Evolutionary conservation across 2,888 invertebrate genomes (phyloP).

Genomic region (Nomada fabriciana): DNA sequence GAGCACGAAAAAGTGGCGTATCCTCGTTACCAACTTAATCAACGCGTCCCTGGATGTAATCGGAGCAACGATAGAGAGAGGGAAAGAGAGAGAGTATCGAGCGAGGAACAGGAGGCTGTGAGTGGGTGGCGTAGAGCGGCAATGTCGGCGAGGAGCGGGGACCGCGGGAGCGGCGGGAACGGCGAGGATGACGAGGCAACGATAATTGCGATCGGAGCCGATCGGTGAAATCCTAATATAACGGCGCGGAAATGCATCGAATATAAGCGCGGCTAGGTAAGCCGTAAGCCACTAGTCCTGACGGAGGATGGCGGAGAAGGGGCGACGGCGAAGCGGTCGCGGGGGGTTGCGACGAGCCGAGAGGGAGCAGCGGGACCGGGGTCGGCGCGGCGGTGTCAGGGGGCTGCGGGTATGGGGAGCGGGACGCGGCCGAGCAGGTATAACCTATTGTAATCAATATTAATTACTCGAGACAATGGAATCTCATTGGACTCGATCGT

Average conservation of each 20-base stretch:
- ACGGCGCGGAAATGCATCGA: slow-evolving; percentile 73
- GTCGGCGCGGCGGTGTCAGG: neutral
- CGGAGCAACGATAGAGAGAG: slow-evolving; percentile 48
- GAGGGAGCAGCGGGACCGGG: neutral
- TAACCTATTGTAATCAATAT: slow-evolving; percentile 84
- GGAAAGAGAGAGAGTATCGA: slow-evolving; percentile 18
- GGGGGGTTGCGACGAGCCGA: slow-evolving; percentile 9
- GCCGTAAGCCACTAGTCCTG: slow-evolving; percentile 64
- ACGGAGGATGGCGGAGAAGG: slow-evolving; percentile 51
- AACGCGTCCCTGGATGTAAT: slow-evolving; percentile 54
- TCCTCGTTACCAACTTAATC: slow-evolving; percentile 52
- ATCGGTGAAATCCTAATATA: slow-evolving; percentile 79
- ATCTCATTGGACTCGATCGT: slow-evolving; percentile 85
- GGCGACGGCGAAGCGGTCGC: slow-evolving; percentile 22
- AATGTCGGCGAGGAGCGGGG: neutral
- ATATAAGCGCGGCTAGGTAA: slow-evolving; percentile 73
- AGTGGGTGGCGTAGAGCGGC: neutral
- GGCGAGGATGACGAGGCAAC: slow-evolving; percentile 64
- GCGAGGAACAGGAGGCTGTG: slow-evolving; percentile 36
- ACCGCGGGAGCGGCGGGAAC: slow-evolving; percentile 27
- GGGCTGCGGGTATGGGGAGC: slow-evolving; percentile 55
- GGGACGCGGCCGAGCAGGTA: slow-evolving; percentile 80
- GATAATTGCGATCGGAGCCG: slow-evolving; percentile 73
- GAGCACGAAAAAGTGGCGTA: slow-evolving; percentile 27
- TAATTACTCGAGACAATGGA: slow-evolving; percentile 85